Percentiles rank a stretch among this genome's conserved stretches.
phyloP scores from a whole-genome alignment of 2,797 vertebrate genomes.

The Bovichtus variegatus region DNA sequence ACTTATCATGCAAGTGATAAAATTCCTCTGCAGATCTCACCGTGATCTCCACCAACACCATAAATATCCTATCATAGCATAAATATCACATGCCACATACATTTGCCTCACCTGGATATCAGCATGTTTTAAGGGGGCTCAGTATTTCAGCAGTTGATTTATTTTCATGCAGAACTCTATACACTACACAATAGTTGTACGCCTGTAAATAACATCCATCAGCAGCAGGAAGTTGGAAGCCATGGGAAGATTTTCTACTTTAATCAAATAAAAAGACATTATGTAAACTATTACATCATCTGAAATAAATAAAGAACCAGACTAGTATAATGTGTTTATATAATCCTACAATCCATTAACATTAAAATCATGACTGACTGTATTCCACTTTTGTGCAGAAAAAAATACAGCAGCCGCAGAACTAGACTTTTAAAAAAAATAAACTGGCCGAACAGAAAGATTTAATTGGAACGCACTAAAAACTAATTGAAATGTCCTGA shows the following conservation, averaged over 20 bases:
- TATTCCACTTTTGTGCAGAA: slow-evolving; percentile 12
- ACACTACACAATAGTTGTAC: not conserved
- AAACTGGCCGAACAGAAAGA: not conserved
- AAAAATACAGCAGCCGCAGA: slow-evolving; percentile 5
- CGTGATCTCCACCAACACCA: not conserved
- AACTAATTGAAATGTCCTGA: not conserved
- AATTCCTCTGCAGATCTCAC: not conserved
- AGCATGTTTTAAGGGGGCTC: not conserved
- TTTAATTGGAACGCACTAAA: not conserved
- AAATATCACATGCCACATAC: not conserved
- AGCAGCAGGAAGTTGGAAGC: slow-evolving; percentile 25
- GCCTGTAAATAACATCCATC: slow-evolving; percentile 15
- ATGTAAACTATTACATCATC: slow-evolving; percentile 62
- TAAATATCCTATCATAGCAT: not conserved
- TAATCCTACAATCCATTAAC: slow-evolving; percentile 51
- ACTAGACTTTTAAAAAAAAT: not conserved
- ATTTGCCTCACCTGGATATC: not conserved
- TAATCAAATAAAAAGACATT: slow-evolving; percentile 51
- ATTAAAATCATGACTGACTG: slow-evolving; percentile 25
- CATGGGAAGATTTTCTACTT: slow-evolving; percentile 40
- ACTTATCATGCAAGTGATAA: not conserved
- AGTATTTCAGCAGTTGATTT: not conserved
- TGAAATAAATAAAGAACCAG: slow-evolving; percentile 42
- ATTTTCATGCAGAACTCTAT: not conserved
- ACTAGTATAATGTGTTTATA: slow-evolving; percentile 53